Conservation (phyloP, 2,888 invertebrate genomes). For the Ditula angustiorana region DNA sequence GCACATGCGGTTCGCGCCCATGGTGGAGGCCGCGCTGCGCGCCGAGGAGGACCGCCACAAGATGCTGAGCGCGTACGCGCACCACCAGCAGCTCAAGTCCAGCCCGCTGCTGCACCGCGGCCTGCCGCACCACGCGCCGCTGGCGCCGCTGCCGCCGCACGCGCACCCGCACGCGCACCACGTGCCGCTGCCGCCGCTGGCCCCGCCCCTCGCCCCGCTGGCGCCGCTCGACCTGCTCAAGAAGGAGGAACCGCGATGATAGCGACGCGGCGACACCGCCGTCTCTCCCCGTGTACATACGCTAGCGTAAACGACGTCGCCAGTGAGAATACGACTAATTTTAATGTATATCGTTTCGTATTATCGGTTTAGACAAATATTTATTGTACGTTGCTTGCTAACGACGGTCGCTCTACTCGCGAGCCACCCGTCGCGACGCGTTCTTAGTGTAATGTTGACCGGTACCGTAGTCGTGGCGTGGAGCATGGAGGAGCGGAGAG, state of each 20-base stretch:
- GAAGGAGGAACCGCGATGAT: slow-evolving; percentile 86
- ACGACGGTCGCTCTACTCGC: slow-evolving; percentile 53
- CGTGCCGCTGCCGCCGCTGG: slow-evolving; percentile 70
- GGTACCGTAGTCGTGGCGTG: slow-evolving; percentile 39
- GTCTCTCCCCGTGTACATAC: slow-evolving; percentile 60
- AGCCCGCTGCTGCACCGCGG: slow-evolving; percentile 75
- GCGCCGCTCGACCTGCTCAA: slow-evolving; percentile 87
- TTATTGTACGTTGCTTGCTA: slow-evolving; percentile 77
- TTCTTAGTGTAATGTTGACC: slow-evolving; percentile 44
- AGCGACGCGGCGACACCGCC: slow-evolving; percentile 61
- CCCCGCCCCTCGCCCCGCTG: slow-evolving; percentile 70
- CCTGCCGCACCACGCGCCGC: slow-evolving; percentile 74
- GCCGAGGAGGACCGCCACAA: slow-evolving; percentile 93
- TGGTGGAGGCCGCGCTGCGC: slow-evolving; percentile 91
- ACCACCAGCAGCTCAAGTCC: slow-evolving; percentile 85
- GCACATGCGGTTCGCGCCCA: slow-evolving; percentile 90
- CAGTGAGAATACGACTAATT: slow-evolving; percentile 68
- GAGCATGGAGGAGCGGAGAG: slow-evolving; percentile 1
- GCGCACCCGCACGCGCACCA: slow-evolving; percentile 82
- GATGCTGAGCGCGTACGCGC: slow-evolving; percentile 89
- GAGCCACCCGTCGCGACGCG: slow-evolving; percentile 47
- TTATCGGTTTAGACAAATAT: slow-evolving; percentile 81
- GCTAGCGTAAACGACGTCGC: slow-evolving; percentile 61
- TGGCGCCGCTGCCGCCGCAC: slow-evolving; percentile 69
- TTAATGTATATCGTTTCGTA: slow-evolving; percentile 70